Base-by-base conservation (phyloP, 2,113 vertebrate species). In the Antennarius striatus region DNA sequence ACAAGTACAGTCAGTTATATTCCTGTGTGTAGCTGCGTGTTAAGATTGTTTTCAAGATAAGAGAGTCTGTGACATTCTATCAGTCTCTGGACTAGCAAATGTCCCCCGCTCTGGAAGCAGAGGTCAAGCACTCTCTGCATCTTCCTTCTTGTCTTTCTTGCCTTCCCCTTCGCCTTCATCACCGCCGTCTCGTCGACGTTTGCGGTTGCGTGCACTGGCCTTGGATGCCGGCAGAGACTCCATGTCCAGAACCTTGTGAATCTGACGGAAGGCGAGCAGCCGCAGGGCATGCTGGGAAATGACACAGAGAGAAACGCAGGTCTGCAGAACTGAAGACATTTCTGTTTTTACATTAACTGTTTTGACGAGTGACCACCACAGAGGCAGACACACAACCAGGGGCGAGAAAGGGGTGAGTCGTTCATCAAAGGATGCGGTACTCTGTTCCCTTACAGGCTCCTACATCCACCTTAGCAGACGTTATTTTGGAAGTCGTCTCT, bases 261-360 rank as follows among this genome's bases (percentile, higher is more conserved):
- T 87, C 76, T 93, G 93, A 39, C 88, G 86, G 86, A 96, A 96
- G 4, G 91, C 87, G 22, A 95, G 70, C 47, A 93, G 79, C 65
- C 94, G 88, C 75, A 94, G 86, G 4, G 91, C 88, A 1, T 90
- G 89, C 91, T 94, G 89, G 29, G 65, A 77, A 22, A 67, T 7
- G 45, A 6, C 56, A 12, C 8, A 14, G 3, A 29, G 4, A 17
- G 3, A 39, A 5, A 56, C 3, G 6, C 7, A 6, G 15, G 5
- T 22, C 17, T 15, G 65, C 11, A 15, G 4, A 40, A 45, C 0
- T 49, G 40, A 5, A 16, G 13, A 13, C 13, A 4, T 47, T 1
- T 42, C 28, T 54, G 13, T 14, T 9, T 36, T 36, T 36, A 7
- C 32, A 10, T 30, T 10, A 3, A 1, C 14, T 32, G 29, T 22